phyloP scores from a whole-genome alignment of 2,113 vertebrate genomes.

The Paradisaea rubra region DNA sequence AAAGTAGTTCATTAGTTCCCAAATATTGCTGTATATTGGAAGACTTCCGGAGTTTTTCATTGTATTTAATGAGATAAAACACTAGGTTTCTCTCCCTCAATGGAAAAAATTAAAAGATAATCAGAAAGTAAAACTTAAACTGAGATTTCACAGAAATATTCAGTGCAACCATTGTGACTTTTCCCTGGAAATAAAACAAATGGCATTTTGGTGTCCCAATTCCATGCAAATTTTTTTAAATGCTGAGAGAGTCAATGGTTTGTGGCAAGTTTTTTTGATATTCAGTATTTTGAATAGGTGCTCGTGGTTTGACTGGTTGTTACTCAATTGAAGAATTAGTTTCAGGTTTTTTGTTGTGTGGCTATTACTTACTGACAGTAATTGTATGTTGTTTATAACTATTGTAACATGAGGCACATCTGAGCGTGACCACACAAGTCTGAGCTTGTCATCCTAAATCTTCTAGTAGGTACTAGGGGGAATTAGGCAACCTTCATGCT shows the following conservation, averaged over 20 bases:
- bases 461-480: background rate
- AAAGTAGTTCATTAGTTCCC: background rate
- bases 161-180: background rate
- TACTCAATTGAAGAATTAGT: background rate
- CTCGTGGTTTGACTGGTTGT: background rate
- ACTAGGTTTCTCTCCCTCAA: background rate
- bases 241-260: background rate
- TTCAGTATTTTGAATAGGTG: background rate
- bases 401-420: background rate
- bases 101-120: background rate
- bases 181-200: background rate
- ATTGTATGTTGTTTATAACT: background rate
- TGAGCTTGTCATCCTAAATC: background rate
- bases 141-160: background rate
- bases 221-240: background rate
- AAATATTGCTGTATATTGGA: background rate
- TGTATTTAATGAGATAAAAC: background rate
- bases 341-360: background rate
- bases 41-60: background rate
- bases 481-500: background rate
- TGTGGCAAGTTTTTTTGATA: background rate
- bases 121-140: background rate
- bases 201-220: background rate
- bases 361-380: background rate
- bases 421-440: background rate